Base-by-base conservation (phyloP, 2,113 vertebrate genomes). In the Mus spicilegus region DNA sequence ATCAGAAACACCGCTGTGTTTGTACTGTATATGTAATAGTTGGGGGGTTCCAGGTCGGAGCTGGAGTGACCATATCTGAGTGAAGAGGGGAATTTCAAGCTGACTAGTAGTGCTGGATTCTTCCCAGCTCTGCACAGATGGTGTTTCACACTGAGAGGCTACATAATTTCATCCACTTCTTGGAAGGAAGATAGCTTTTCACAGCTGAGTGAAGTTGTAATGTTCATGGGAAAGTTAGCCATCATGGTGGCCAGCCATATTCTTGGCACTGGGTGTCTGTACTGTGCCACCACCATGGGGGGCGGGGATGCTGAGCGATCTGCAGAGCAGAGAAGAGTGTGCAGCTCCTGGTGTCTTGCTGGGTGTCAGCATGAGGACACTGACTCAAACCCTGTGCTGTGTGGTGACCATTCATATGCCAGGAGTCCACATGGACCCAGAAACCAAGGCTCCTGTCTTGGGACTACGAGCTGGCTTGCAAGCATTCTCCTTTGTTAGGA, bases 11-110 rank as follows among this genome's bases (percentile, higher is more conserved):
- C 22, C 36, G 39, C n/a, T 7, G 8, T 6, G 1, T 24, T 72
- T 67, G 10, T 33, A 67, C 19, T 9, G 1, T 46, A 39, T 49
- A 1, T 54, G 51, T 72, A 0, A 12, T 36, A 58, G 17, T 19
- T 12, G 6, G 28, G 63, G n/a, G 4, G 4, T 42, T 11, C 17
- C 39, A 54, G n/a, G 51, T 39, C 0, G 1, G 61, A 14, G 54
- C 14, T 58, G 49, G n/a, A 1, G 17, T 26, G 51, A 26, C 14
- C 0, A 4, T 12, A 49, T 3, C 7, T 3, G 1, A 19, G 1
- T 22, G 86, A 30, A 22, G 49, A 36, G 8, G 8, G 80, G 10
- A 7, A 0, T 39, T 33, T 73, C 73, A 22, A 16, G 58, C 73
- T 69, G 81, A 19, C 11, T 16, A 26, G 73, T 49, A 36, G 6